Evolutionary conservation across 2,113 vertebrate species (phyloP).

Genomic region (Brachypodius melanocephalos): DNA sequence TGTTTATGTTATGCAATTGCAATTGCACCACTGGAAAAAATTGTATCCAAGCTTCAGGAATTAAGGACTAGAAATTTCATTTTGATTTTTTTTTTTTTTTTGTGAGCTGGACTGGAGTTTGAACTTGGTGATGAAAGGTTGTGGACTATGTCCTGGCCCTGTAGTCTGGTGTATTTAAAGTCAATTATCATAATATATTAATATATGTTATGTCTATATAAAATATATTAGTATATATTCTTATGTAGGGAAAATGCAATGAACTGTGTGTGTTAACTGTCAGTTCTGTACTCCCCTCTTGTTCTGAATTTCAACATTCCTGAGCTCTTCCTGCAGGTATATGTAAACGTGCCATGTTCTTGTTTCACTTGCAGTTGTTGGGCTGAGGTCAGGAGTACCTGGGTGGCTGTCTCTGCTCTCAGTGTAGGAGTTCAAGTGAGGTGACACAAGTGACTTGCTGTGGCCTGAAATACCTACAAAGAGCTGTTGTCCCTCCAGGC

Average conservation of each 20-base stretch:
- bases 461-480: neutral
- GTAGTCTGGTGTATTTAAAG: neutral
- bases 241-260: neutral
- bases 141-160: neutral
- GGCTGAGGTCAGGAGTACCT: neutral
- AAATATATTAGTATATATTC: neutral
- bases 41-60: neutral
- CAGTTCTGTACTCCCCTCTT: neutral
- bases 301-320: neutral
- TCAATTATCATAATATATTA: neutral
- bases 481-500: neutral
- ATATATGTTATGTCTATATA: neutral
- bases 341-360: neutral
- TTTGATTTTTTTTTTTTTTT: neutral
- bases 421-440: neutral
- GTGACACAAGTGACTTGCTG: neutral
- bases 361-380: neutral
- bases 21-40: constrained; percentile 21
- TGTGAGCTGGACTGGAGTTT: neutral
- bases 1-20: constrained; percentile 27
- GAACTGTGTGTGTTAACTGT: neutral
- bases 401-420: neutral
- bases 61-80: neutral
- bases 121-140: neutral
- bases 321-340: neutral